phyloP scores from a whole-genome alignment of 2,888 invertebrate genomes.

The Ceramica pisi region DNA sequence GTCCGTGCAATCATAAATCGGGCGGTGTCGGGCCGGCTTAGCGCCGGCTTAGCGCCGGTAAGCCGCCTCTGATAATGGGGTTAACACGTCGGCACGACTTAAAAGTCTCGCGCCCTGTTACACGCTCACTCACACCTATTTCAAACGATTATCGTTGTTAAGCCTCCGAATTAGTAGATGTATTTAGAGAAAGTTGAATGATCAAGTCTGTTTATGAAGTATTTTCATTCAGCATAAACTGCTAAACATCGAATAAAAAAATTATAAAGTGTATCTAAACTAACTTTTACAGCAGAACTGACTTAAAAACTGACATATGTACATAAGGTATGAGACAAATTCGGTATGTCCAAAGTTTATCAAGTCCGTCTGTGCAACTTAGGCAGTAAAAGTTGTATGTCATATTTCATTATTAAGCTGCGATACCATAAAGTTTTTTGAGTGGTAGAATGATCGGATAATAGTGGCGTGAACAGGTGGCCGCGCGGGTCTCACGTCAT shows the following conservation, averaged over 20 bases:
- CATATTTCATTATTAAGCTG: constrained; percentile 36
- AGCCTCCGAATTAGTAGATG: constrained; percentile 23
- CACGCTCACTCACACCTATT: constrained; percentile 54
- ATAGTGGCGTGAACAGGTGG: constrained; percentile 62
- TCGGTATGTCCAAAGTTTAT: background rate
- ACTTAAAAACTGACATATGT: background rate
- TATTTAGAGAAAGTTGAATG: background rate
- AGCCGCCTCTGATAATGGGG: constrained; percentile 84
- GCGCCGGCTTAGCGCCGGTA: constrained; percentile 81
- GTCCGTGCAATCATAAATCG: constrained; percentile 84
- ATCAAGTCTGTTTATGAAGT: background rate
- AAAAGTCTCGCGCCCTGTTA: constrained; percentile 73
- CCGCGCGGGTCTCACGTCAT: constrained; percentile 53
- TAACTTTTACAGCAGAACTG: background rate
- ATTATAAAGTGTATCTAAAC: background rate
- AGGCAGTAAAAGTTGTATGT: background rate
- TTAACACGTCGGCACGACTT: constrained; percentile 85
- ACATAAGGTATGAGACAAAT: background rate
- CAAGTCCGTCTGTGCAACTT: background rate
- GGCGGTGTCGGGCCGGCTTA: constrained; percentile 83
- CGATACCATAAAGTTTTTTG: constrained; percentile 38
- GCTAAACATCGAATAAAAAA: background rate
- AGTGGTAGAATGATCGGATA: constrained; percentile 41
- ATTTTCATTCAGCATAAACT: background rate
- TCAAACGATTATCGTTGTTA: constrained; percentile 46